A percentile compares a stretch with the other conserved stretches of the same genome.
Conservation (phyloP, 2,888 invertebrate genomes). For the Pegoplata infirma region DNA sequence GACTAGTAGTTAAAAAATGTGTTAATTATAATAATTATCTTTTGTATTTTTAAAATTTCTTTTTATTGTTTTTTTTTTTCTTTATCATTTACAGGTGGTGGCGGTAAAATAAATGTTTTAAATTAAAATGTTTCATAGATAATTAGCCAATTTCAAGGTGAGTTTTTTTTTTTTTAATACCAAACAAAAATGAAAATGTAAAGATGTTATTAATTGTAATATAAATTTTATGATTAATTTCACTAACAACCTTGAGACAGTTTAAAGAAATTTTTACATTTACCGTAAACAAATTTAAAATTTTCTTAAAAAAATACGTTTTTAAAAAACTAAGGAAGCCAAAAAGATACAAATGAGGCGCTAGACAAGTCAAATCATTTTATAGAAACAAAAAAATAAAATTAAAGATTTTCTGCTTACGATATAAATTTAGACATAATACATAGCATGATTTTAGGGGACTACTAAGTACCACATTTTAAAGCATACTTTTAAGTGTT, state of each 20-base stretch:
- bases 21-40: conserved; percentile 32
- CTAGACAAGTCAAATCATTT: too few relatives aligned
- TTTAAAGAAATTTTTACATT: background rate
- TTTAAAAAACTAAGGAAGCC: too few relatives aligned
- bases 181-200: background rate
- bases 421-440: too few relatives aligned
- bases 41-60: conserved; percentile 12
- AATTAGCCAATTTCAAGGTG: background rate
- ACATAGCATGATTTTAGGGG: too few relatives aligned
- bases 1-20: background rate
- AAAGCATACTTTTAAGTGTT: too few relatives aligned
- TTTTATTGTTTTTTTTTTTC: background rate
- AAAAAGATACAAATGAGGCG: too few relatives aligned
- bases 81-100: background rate
- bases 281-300: too few relatives aligned
- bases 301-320: too few relatives aligned
- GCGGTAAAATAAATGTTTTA: background rate
- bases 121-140: background rate
- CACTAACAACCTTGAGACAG: background rate
- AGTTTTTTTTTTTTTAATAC: background rate
- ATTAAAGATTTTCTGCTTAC: too few relatives aligned
- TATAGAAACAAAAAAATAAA: too few relatives aligned
- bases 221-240: background rate
- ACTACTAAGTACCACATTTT: too few relatives aligned
- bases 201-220: background rate